Base-by-base conservation (phyloP, 2,888 invertebrate genomes). In the Athalia circularis region DNA sequence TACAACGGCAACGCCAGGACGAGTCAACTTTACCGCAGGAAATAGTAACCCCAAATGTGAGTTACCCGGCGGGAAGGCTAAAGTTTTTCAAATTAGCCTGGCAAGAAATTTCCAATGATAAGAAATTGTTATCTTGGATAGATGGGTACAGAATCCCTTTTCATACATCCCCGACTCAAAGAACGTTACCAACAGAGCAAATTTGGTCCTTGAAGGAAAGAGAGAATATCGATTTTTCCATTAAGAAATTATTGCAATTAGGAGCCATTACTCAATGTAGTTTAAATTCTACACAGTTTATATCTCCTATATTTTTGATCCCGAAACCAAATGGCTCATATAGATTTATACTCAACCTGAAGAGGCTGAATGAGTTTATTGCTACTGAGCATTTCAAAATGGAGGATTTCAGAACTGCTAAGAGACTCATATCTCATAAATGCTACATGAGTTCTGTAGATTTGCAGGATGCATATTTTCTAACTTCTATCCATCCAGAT, bases 381-480 rank as follows among this genome's bases (percentile, higher is more conserved):
- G 8, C 45, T 7, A 59, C 80, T 9, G 54, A 78, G n/a, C 84
- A 84, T 79, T 84, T 85, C 68, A 83, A 84, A 79, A 80, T 84
- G 70, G 83, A 84, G 62, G 83, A 84, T 65, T 80, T 77, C 43
- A 80, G 80, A 72, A 81, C 82, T 5, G 81, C 81, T 8, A 48
- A 9, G 6, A 80, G 81, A 15, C 57, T 83, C n/a, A 77, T 83
- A 13, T 54, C n/a, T 52, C 8, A 43, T 68, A 59, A 79, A 65
- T 59, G 48, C 43, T 72, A 59, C 48, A 59, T 72, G 61, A 48
- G 59, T 3, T 13, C 29, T 50, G 6, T 72, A 4, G 72, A 72
- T 61, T 7, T 72, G n/a, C 43, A 72, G 47, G 72, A 72, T 47
- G 59, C 59, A 47, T 72, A 72, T 48, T 59, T 59, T 47, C 11